Evolutionary conservation across 2,797 vertebrate species (phyloP), one percentile per base, ranked within the genome.

Genomic region (Mormyrops boulengeri): DNA sequence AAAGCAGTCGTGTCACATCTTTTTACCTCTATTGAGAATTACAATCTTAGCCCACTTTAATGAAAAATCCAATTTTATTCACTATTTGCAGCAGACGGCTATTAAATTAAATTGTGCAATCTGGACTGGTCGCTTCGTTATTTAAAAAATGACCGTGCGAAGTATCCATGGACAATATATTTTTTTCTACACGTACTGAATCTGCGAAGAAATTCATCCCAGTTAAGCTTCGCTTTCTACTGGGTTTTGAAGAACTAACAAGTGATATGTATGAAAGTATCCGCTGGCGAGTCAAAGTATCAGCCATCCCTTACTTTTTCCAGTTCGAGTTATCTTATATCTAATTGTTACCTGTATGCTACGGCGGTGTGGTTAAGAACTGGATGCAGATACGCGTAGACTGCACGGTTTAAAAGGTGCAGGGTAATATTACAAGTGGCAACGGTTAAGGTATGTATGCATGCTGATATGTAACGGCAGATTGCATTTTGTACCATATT

Each of bases 1-100:
- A 11, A 88, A 62, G 50, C 88, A 38, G 84, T 77, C 38, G 53
- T 69, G 38, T 55, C 89, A 41, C 84, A 57, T 89, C 85, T 90
- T 80, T 89, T 90, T 87, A 62, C 85, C 34, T 38, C 69, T 38
- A 6, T 77, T 38, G 34, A 77, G 14, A 38, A 77, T 77, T 77
- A 41, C 69, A 41, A 7, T 19, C 34, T 17, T 77, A 77, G 7
- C 30, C 30, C 17, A 17, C 34, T 41, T 77, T 17, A 38, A 17
- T 73, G 66, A 73, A 38, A 73, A 73, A 73, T 73, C 30, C 0
- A 77, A 77, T 77, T 38, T 77, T 77, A 77, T 77, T 77, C 19
- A 41, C 34, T 41, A 73, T 88, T 90, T 90, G 62, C 88, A 62
- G 73, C 88, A 89, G 34, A 89, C 7, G 17, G 2, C 41, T 82